Conservation (phyloP, 2,888 invertebrate species). For the Pharmacophagus antenor region DNA sequence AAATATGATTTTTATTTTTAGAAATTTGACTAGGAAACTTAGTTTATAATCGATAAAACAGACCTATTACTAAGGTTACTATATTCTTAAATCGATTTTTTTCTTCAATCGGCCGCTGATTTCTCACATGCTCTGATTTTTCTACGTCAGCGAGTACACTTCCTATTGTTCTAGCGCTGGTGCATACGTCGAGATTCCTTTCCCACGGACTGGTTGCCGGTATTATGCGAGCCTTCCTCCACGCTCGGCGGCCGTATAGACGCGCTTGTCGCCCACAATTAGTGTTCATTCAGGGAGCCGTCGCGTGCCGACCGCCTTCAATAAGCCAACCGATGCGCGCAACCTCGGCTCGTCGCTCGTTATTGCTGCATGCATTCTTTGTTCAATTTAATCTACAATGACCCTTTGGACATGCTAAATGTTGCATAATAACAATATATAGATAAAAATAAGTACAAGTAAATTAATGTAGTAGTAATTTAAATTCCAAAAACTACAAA, state of each 20-base stretch:
- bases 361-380: conserved; percentile 29
- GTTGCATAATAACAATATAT: conserved; percentile 5
- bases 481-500: conserved; percentile 6
- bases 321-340: conserved; percentile 47
- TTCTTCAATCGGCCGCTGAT: background rate
- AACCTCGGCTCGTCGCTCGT: conserved; percentile 39
- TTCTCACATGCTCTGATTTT: conserved; percentile 31
- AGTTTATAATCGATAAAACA: background rate
- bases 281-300: conserved; percentile 60
- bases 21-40: background rate
- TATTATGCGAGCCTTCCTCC: conserved; percentile 44
- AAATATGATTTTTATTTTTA: background rate
- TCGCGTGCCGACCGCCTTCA: conserved; percentile 58
- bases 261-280: conserved; percentile 62
- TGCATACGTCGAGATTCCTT: conserved; percentile 49
- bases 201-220: conserved; percentile 56
- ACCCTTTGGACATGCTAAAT: conserved; percentile 13
- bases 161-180: conserved; percentile 43
- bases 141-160: conserved; percentile 7
- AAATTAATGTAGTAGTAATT: conserved; percentile 5
- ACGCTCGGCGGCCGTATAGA: conserved; percentile 51
- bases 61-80: background rate
- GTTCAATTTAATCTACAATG: conserved; percentile 15
- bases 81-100: background rate
- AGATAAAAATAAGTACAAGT: background rate